phyloP scores from a whole-genome alignment of 2,797 vertebrate genomes.

The Kryptopterus vitreolus region DNA sequence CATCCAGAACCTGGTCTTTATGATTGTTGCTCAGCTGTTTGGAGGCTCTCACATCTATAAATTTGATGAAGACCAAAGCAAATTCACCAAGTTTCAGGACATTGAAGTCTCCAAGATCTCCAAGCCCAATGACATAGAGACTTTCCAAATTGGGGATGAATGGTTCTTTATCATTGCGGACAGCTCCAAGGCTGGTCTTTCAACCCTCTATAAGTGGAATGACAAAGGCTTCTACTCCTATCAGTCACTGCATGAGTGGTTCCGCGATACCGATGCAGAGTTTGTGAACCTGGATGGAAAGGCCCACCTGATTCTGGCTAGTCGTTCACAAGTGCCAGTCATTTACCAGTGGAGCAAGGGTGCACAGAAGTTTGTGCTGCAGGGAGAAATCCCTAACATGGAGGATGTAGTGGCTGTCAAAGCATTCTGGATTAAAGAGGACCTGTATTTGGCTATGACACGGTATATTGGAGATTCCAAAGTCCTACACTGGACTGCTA shows the following conservation, averaged over 20 bases:
- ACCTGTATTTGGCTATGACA: conserved; percentile 90
- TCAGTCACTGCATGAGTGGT: conserved; percentile 97
- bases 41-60: conserved; percentile 98
- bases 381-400: conserved; percentile 94
- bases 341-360: conserved; percentile 95
- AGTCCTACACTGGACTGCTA: conserved; percentile 89
- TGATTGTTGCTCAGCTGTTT: conserved; percentile 97
- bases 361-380: conserved; percentile 87
- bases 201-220: conserved; percentile 97
- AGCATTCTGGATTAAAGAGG: conserved; percentile 86
- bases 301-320: conserved; percentile 89
- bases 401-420: conserved; percentile 96
- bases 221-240: conserved; percentile 96
- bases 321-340: conserved; percentile 93
- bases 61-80: conserved; percentile 94
- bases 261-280: conserved; percentile 94
- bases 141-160: conserved; percentile 90
- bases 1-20: conserved; percentile 90
- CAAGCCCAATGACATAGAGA: conserved; percentile 96
- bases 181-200: conserved; percentile 96
- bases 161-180: conserved; percentile 96
- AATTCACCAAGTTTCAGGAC: conserved; percentile 97
- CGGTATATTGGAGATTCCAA: conserved; percentile 97
- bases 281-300: conserved; percentile 91
- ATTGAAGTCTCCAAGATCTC: conserved; percentile 96